These are phyloP conservation scores for Drosophila baimaii DNA, from an alignment of 1,140 invertebrate species.

Conservation along the genomic window DNA sequence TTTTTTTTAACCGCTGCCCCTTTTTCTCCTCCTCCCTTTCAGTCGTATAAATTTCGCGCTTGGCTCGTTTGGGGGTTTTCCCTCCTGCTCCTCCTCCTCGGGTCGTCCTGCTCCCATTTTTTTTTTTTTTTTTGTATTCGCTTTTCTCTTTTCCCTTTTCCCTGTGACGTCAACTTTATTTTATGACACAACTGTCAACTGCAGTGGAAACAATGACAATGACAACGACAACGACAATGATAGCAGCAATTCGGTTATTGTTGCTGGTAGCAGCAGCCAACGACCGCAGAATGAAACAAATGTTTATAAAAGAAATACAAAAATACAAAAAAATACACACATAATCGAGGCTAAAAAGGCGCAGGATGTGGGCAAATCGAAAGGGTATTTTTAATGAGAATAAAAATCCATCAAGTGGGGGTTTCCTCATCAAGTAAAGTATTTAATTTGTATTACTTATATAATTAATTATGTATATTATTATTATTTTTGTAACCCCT, in stretches of 20 bases:
- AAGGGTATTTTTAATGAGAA: no score
- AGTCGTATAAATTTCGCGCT: conserved; percentile 61
- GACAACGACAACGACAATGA: conserved; percentile 47
- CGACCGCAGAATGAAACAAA: conserved; percentile 39
- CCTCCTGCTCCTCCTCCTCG: background rate
- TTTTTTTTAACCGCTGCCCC: conserved; percentile 5
- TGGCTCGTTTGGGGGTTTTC: conserved; percentile 39
- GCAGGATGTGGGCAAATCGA: no score
- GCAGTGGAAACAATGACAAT: conserved; percentile 52
- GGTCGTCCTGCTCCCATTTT: background rate
- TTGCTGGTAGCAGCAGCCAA: conserved; percentile 39
- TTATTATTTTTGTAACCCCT: background rate
- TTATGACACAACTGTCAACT: conserved; percentile 73
- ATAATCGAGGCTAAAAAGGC: background rate
- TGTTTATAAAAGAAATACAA: conserved; percentile 1
- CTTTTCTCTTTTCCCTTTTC: conserved; percentile 19
- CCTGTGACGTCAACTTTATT: conserved; percentile 62
- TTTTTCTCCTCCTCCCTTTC: background rate
- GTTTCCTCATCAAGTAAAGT: background rate
- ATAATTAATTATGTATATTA: background rate
- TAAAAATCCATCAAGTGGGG: no score
- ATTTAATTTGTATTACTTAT: background rate
- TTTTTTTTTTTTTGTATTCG: background rate
- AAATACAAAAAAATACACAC: background rate
- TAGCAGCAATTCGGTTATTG: conserved; percentile 58